Evolutionary conservation across 1,140 invertebrate genomes (phyloP).

Genomic region (Papilio dardanus): DNA sequence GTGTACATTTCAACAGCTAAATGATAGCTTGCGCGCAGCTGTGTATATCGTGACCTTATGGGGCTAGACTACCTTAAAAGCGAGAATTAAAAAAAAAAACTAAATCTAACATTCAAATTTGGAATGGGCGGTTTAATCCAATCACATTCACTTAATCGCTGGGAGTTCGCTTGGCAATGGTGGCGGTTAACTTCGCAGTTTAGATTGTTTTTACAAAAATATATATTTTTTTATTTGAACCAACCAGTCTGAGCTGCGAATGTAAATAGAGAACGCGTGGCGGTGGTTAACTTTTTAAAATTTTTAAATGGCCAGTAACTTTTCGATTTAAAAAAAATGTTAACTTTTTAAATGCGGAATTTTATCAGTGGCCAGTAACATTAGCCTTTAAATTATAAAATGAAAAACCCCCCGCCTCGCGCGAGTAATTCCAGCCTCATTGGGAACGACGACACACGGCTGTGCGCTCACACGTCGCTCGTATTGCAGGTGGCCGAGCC

Average conservation of each 20-base stretch:
- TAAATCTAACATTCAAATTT: slow-evolving; percentile 45
- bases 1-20: slow-evolving; percentile 68
- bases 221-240: slow-evolving; percentile 15
- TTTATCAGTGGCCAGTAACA: slow-evolving; percentile 8
- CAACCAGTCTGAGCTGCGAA: slow-evolving; percentile 46
- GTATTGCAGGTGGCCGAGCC: slow-evolving; percentile 75
- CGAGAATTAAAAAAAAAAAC: slow-evolving; percentile 39
- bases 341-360: too few species aligned
- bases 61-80: slow-evolving; percentile 61
- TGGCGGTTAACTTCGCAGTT: slow-evolving; percentile 65
- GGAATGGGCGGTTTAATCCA: slow-evolving; percentile 50
- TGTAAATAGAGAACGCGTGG: slow-evolving; percentile 45
- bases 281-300: slow-evolving; percentile 35
- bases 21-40: slow-evolving; percentile 75
- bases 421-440: slow-evolving; percentile 62
- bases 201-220: slow-evolving; percentile 41
- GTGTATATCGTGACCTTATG: slow-evolving; percentile 77
- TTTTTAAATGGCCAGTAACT: neutral
- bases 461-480: slow-evolving; percentile 69
- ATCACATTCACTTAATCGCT: slow-evolving; percentile 63
- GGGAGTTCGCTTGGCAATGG: slow-evolving; percentile 69
- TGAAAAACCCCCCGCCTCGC: slow-evolving; percentile 45
- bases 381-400: slow-evolving; percentile 1
- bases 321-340: neutral
- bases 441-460: slow-evolving; percentile 80